Conservation (phyloP, 2,797 vertebrate genomes). For the Mastacembelus armatus region DNA sequence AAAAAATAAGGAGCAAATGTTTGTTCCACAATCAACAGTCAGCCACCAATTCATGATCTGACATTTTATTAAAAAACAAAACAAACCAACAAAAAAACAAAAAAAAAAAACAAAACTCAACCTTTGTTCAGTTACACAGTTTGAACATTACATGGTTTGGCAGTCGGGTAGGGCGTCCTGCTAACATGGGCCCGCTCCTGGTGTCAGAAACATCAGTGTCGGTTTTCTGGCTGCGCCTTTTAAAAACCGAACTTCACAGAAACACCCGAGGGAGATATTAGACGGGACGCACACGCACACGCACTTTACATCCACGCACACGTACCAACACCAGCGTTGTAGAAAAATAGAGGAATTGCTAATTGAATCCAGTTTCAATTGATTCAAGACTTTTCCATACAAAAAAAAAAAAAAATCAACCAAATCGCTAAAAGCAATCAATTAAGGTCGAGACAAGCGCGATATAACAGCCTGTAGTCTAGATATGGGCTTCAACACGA, state of each 20-base stretch:
- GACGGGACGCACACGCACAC: conserved; percentile 42
- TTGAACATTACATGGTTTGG: conserved; percentile 73
- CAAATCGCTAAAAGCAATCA: conserved; percentile 57
- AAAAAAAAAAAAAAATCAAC: conserved; percentile 58
- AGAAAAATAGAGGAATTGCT: conserved; percentile 80
- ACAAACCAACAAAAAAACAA: too few relatives aligned
- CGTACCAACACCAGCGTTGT: conserved; percentile 51
- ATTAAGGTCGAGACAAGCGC: conserved; percentile 63
- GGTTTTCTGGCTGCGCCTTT: conserved; percentile 94
- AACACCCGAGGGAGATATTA: conserved; percentile 86
- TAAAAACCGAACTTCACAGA: conserved; percentile 97
- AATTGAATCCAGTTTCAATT: conserved; percentile 57
- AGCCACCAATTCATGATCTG: conserved; percentile 52
- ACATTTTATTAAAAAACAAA: conserved; percentile 84
- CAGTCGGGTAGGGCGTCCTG: conserved; percentile 69
- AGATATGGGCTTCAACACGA: conserved; percentile 38
- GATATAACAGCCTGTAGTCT: conserved; percentile 48
- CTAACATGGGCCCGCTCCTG: conserved; percentile 63
- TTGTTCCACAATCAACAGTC: conserved; percentile 19
- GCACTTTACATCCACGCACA: conserved; percentile 24
- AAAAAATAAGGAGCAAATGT: neutral
- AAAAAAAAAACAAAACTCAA: too few relatives aligned
- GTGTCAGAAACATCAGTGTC: conserved; percentile 91
- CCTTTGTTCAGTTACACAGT: conserved; percentile 81
- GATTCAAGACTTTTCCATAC: conserved; percentile 66